Evolutionary conservation across 2,113 vertebrate species (phyloP).

Genomic region (Ammodytes marinus): DNA sequence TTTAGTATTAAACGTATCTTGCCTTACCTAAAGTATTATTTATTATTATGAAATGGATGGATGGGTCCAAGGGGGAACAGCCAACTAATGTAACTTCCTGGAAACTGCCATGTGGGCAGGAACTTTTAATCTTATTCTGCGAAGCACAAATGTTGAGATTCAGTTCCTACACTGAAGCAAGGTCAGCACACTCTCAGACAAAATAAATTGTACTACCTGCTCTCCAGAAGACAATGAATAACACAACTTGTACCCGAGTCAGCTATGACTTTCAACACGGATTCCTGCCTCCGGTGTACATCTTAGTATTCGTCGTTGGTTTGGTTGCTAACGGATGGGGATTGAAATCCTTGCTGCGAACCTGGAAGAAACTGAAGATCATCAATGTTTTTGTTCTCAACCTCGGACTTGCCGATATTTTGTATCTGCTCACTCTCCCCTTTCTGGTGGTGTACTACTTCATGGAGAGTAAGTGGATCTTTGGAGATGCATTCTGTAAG

Average conservation of each 20-base stretch:
- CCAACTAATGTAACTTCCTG: too few relatives aligned
- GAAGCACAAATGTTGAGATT: too few relatives aligned
- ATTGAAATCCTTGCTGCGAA: conserved; percentile 67
- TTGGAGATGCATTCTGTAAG: conserved; percentile 85
- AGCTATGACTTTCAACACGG: conserved; percentile 60
- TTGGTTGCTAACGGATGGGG: conserved; percentile 81
- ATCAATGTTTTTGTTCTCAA: conserved; percentile 83
- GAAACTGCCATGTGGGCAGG: too few relatives aligned
- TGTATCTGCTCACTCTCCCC: conserved; percentile 87
- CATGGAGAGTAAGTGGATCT: conserved; percentile 75
- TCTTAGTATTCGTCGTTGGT: conserved; percentile 83
- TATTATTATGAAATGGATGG: too few relatives aligned
- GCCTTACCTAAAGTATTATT: too few relatives aligned
- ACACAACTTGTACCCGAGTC: accelerated
- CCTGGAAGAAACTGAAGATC: conserved; percentile 63
- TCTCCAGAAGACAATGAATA: conserved; percentile 20
- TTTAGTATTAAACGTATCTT: too few relatives aligned
- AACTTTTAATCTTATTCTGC: too few relatives aligned
- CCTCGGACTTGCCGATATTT: conserved; percentile 85
- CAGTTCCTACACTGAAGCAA: not conserved
- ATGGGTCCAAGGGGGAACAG: too few relatives aligned
- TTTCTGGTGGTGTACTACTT: conserved; percentile 85
- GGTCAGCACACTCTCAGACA: too few relatives aligned
- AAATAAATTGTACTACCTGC: too few relatives aligned
- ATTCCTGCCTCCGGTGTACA: conserved; percentile 82